These are phyloP conservation scores for Choloepus hoffmanni DNA, from an alignment of 2,113 vertebrate genomes.

Conservation along the genomic window DNA sequence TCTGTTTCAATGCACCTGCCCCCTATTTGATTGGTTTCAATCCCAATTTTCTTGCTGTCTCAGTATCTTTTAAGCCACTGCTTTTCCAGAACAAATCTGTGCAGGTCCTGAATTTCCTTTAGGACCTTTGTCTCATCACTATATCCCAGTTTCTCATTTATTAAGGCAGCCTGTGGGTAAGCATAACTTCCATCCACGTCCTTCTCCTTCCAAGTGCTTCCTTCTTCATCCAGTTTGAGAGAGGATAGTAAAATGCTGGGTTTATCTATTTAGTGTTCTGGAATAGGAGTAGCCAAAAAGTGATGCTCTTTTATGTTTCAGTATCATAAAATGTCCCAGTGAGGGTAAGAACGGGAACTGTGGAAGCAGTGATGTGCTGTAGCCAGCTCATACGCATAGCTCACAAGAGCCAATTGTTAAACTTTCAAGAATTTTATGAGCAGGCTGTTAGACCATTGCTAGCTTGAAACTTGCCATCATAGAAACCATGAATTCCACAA, in stretches of 20 bases:
- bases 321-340: neutral
- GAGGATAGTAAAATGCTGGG: no score
- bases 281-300: neutral
- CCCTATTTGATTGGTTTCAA: neutral
- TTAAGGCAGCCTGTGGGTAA: neutral
- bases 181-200: rapidly evolving
- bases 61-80: neutral
- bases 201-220: neutral
- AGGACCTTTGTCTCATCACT: constrained; percentile 15
- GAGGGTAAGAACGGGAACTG: rapidly evolving
- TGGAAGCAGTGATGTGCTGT: rapidly evolving
- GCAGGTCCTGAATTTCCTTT: neutral
- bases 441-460: neutral
- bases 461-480: neutral
- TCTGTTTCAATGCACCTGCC: constrained; percentile 66
- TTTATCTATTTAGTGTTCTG: neutral
- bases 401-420: neutral
- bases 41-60: constrained; percentile 51
- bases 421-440: neutral
- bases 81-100: constrained; percentile 14
- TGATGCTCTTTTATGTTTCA: rapidly evolving
- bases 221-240: neutral
- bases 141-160: constrained; percentile 64
- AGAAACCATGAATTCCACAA: neutral
- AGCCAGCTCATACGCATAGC: neutral